phyloP scores from a whole-genome alignment of 2,113 vertebrate species.

The Chinchilla lanigera region DNA sequence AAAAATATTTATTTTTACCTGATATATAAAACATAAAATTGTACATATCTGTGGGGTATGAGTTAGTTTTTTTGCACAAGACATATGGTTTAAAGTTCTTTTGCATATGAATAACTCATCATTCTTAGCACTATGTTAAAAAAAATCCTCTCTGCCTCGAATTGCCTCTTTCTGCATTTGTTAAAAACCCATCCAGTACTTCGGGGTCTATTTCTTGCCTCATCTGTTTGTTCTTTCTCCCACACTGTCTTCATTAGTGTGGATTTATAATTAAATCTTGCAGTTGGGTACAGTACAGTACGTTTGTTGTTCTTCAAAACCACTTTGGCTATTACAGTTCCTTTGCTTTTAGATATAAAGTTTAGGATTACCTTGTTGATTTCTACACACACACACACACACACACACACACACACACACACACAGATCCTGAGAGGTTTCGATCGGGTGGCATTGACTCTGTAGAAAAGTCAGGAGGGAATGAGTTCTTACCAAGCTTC shows the following conservation, averaged over 20 bases:
- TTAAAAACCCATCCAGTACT: not conserved
- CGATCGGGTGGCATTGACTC: not conserved
- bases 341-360: not conserved
- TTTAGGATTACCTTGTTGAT: conserved; percentile 18
- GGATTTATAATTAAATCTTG: not conserved
- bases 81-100: not conserved
- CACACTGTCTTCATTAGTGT: not conserved
- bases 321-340: not conserved
- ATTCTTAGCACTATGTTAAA: not conserved
- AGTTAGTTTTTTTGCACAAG: not conserved
- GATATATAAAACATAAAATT: not conserved
- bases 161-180: not conserved
- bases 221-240: not conserved
- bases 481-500: not conserved
- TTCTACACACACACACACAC: not conserved
- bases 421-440: not conserved
- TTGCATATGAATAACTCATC: not conserved
- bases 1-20: not conserved
- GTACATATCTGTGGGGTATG: not conserved
- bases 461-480: no score
- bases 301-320: not conserved
- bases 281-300: not conserved
- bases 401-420: not conserved
- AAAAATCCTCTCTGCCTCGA: not conserved
- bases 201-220: not conserved